Evolutionary conservation across 2,797 vertebrate species (phyloP), one percentile per base, ranked within the genome.

Genomic region (Anisognathus igniventris): DNA sequence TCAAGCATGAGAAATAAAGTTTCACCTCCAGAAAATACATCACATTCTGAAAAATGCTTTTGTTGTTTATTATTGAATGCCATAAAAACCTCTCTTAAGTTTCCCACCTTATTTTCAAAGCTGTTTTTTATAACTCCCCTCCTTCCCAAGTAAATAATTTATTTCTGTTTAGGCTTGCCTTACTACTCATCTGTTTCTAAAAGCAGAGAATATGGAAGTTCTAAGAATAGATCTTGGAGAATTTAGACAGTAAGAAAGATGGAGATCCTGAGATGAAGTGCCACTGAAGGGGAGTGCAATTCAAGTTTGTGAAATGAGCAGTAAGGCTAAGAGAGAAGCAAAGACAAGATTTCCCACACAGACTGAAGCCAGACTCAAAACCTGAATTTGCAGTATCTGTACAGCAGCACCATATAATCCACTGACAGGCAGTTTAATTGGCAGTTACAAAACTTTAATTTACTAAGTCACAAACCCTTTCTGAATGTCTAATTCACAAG

Each of bases 401-500:
- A 22, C 3, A 28, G 28, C 48, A 37, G 42, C 68, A 88, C 18
- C 31, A 48, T 17, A 14, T 25, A 83, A 74, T 39, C 67, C 30
- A 30, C 22, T 61, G 73, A 64, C 15, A 83, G 82, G 21, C 20
- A 89, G 56, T 42, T 85, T 92, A 90, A 96, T 74, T 79, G 53
- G 35, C 61, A 90, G 57, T n/a, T 86, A 71, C 14, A 72, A 77
- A 95, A 86, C 56, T 90, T 91, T 44, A 81, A 92, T 88, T 85
- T 93, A 85, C 66, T 53, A 79, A 94, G 58, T 88, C 80, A 92
- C 57, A 88, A 92, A 86, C 23, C 39, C 48, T 47, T 80, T 91
- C 60, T 93, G 64, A 84, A 76, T 86, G 66, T 86, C 51, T 88
- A 90, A 78, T 25, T 90, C 60, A 64, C 33, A 91, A 76, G 39